Evolutionary conservation across 1,140 invertebrate genomes (phyloP), one percentile per base, ranked within the genome.

Genomic region (Drosophila persimilis): DNA sequence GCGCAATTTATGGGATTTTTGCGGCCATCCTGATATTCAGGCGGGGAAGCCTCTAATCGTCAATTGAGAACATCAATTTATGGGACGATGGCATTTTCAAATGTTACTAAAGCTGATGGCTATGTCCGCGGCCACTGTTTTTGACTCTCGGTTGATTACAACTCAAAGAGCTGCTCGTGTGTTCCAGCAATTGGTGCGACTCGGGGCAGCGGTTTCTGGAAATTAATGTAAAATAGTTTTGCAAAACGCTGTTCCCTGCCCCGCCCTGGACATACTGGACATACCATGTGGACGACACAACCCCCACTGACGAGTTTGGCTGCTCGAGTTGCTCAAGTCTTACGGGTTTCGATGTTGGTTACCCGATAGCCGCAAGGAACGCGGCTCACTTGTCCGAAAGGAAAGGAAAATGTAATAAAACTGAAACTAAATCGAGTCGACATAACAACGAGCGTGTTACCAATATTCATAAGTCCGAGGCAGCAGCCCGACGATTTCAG

Each of bases 351-450:
- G 41, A 20, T 22, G 53, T 31, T 66, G 66, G 72, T 80, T 70
- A 76, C 54, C 60, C 73, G 59, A 54, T 55, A 61, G 62, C 61
- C 66, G 66, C 58, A 66, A 61, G 71, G 59, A 63, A 57, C 67
- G 15, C 8, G 29, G 22, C 47, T 44, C 48, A 51, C 31, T 48
- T 41, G 53, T 41, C 20, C 43, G 24, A 48, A 13, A 11, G 35
- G 11, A 55, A 69, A 24, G 20, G 46, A 39, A 58, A 48, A 52
- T 59, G 24, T 22, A 63, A 52, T 54, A 64, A 64, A 72, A 58
- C 54, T 80, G 81, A 77, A 73, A 65, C 81, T 86, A 84, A 84
- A 73, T 77, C 70, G 81, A 86, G 74, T 60, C 81, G 81, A 86
- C 81, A 77, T 65, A 63, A 64, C 77, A 66, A 77, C 77, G 76